Conservation (phyloP, 2,888 invertebrate genomes). For the Polydesmus complanatus region DNA sequence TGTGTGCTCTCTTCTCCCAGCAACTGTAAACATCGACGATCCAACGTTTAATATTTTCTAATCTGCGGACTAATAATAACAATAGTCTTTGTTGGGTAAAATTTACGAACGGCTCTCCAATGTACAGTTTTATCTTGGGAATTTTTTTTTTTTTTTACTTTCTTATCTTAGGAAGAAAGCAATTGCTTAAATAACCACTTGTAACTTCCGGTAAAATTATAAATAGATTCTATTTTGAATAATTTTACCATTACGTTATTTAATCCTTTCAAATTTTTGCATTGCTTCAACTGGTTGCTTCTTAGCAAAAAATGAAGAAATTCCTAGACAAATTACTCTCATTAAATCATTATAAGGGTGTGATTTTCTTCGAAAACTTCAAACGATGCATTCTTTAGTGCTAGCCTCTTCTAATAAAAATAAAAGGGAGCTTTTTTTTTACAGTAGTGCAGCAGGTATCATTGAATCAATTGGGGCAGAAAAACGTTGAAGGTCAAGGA, state of each 20-base stretch:
- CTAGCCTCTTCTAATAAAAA: too few relatives aligned
- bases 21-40: too few relatives aligned
- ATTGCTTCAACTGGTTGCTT: background rate
- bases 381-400: too few relatives aligned
- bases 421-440: too few relatives aligned
- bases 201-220: background rate
- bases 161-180: background rate
- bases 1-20: too few relatives aligned
- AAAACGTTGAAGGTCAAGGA: background rate
- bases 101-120: background rate
- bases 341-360: background rate
- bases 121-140: background rate
- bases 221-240: background rate
- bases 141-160: background rate
- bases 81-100: too few relatives aligned
- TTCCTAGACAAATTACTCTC: background rate
- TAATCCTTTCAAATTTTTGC: too few relatives aligned
- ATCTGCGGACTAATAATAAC: too few relatives aligned
- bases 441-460: too few relatives aligned
- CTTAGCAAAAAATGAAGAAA: too few relatives aligned
- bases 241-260: background rate
- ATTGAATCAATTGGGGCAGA: background rate
- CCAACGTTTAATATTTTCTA: too few relatives aligned
- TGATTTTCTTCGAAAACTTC: background rate
- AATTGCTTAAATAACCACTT: background rate